Evolutionary conservation across 2,888 invertebrate species (phyloP), one percentile per base, ranked within the genome.

Genomic region (Synanthedon formicaeformis): DNA sequence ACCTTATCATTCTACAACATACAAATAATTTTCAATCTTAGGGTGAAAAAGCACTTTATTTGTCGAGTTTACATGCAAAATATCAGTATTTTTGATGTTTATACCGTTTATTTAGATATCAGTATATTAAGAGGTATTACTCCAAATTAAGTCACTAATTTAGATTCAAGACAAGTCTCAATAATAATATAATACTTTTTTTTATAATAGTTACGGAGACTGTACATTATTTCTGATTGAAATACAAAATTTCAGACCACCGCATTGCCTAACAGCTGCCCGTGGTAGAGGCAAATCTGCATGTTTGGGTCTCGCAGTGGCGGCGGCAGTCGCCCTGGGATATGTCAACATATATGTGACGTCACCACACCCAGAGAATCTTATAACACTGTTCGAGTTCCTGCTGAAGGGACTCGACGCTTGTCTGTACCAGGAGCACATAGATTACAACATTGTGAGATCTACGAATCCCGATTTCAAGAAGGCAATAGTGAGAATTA

Each of bases 281-380:
- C 91, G 99, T 86, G 99, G 99, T 41, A 91, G 99, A 54, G 99
- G 99, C 60, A 99, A 99, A 87, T 99, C 99, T 0, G 99, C 99
- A 0, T 96, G 98, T 3, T 88, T 99, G 49, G 99, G 99, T 0
- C 88, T 99, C 16, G 92, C 98, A 0, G 93, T 99, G 13, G 94
- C 96, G 8, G 95, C 93, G 0, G 94, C 96, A 0, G 89, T 96
- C 2, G 93, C 95, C 0, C 93, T 94, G 65, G 92, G 93, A 34
- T 96, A 95, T 73, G 95, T 96, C 45, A 98, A 97, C 75, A 94
- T 98, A 57, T 99, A 97, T 83, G 97, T 99, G 41, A 98, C 99
- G 0, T 97, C 98, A 53, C 99, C 99, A 0, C 96, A 96, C 73
- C 99, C 99, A 0, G 99, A 99, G 81, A 99, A 99, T 87, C 90